Base-by-base conservation (phyloP, 2,113 vertebrate species). In the Phainopepla nitens region DNA sequence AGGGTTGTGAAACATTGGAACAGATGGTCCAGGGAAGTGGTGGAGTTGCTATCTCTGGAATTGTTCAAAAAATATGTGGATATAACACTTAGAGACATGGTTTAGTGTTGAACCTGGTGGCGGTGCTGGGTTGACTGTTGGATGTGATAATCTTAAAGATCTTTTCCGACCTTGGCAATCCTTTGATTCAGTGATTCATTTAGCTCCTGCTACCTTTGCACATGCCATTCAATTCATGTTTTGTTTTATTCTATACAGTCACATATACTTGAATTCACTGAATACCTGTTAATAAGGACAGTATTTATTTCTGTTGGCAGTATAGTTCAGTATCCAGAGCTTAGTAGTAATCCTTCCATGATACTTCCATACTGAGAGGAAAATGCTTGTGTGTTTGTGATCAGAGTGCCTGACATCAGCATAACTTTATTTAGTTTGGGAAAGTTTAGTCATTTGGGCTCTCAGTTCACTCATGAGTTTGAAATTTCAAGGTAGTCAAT, bases 161-260 rank as follows among this genome's bases (percentile, higher is more conserved):
- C 24, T 61, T 68, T 82, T 68, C 20, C 41, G 61, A 22, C 22
- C 11, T 44, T 57, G 41, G 41, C 7, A n/a, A 31, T 41, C 45
- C 28, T 29, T 12, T 22, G 23, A 68, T 68, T 53, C 29, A 18
- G 9, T 54, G 24, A 41, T 31, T 61, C 8, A 36, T 68, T 51
- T 72, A 25, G 14, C 11, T 76, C 22, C 62, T 78, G 13, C 5
- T 72, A 25, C 10, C 4, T 47, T 68, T 72, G 11, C 10, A 28
- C 0, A 0, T 81, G 19, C 4, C 28, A 15, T 50, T 76, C 24
- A 49, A 11, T 39, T 61, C 0, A 28, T 42, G 11, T 4, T 49
- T 80, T 69, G 4, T 27, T 89, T 91, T 72, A 11, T 57, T 78
- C 28, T 36, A 2, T 45, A 21, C 27, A 78, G 15, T 45, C 42